A percentile compares a stretch with the other conserved stretches of the same genome.
Conservation (phyloP, 2,888 invertebrate genomes). For the Agrenia bidenticulata region DNA sequence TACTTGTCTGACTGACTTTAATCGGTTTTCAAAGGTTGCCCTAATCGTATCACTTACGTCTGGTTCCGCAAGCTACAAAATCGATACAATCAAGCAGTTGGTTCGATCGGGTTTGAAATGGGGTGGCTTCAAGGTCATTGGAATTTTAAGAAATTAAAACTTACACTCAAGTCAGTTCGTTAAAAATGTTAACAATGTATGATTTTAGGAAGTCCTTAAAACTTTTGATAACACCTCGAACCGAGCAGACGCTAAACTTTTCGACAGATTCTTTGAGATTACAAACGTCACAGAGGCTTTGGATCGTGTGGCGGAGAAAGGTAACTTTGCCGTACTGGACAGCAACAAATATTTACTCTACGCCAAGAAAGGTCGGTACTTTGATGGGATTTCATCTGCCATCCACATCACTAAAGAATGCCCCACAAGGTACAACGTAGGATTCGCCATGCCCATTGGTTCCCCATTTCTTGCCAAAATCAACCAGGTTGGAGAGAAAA, state of each 20-base stretch:
- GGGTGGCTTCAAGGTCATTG: slow-evolving; percentile 40
- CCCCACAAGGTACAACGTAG: slow-evolving; percentile 51
- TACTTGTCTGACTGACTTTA: neutral
- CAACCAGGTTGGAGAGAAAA: slow-evolving; percentile 38
- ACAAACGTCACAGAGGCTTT: slow-evolving; percentile 41
- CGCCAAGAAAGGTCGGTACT: slow-evolving; percentile 43
- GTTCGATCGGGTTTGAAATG: slow-evolving; percentile 47
- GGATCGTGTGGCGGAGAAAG: slow-evolving; percentile 46
- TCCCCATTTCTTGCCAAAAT: slow-evolving; percentile 50
- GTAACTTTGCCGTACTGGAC: slow-evolving; percentile 51
- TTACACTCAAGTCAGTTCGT: too few relatives aligned
- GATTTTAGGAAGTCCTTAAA: slow-evolving; percentile 39
- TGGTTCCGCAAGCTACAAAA: slow-evolving; percentile 45
- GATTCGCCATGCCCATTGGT: slow-evolving; percentile 49
- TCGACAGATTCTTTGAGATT: slow-evolving; percentile 39
- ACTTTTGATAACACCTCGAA: slow-evolving; percentile 46
- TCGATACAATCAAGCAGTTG: slow-evolving; percentile 42
- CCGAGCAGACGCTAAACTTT: slow-evolving; percentile 36
- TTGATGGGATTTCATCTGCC: slow-evolving; percentile 44
- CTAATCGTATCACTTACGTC: slow-evolving; percentile 51
- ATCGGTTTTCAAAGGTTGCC: slow-evolving; percentile 26
- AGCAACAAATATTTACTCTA: slow-evolving; percentile 48
- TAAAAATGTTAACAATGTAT: too few relatives aligned
- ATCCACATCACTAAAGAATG: slow-evolving; percentile 50
- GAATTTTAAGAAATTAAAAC: neutral